Base-by-base conservation (phyloP, 1,140 invertebrate genomes). In the Drosophila baimaii region DNA sequence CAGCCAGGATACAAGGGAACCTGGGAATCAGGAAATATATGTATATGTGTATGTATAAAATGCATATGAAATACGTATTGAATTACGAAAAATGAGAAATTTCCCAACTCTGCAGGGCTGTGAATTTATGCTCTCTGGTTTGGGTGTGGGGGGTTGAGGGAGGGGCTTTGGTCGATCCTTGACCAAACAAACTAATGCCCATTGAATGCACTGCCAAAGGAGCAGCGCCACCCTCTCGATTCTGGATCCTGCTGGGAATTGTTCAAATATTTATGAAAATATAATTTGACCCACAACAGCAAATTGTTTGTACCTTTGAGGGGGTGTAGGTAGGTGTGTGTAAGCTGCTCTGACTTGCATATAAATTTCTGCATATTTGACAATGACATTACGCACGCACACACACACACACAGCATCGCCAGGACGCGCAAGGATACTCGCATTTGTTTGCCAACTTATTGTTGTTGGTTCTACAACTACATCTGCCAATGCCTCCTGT, bases 211-310 rank as follows among this genome's bases (percentile, higher is more conserved):
- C 84, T 89, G 72, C 33, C 47, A 88, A 88, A 77, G 84, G 77
- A 84, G 68, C 83, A 88, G 69, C 56, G 54, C 64, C 62, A n/a
- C n/a, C n/a, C n/a, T n/a, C 54, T 54, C 33, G 71, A 58, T 51
- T 17, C 52, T 55, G 41, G 52, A 25, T 55, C 41, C 51, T 56
- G 5, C 15, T 46, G 59, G 74, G 66, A 66, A 73, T 65, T 76
- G 65, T 80, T 79, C 71, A 88, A 89, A 88, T 89, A 88, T 88
- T 88, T 88, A 88, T 89, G 83, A 89, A 88, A 88, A 88, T 88
- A 83, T 88, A 83, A 89, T 88, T 88, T 88, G 80, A 72, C 54
- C 62, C 69, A 59, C 46, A 55, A 79, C 51, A 77, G 69, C 54
- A 72, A 57, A 69, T 51, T 75, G 58, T 52, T 54, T 55, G 35